Evolutionary conservation across 2,888 invertebrate genomes (phyloP).

Genomic region (Neoitamus cyanurus): DNA sequence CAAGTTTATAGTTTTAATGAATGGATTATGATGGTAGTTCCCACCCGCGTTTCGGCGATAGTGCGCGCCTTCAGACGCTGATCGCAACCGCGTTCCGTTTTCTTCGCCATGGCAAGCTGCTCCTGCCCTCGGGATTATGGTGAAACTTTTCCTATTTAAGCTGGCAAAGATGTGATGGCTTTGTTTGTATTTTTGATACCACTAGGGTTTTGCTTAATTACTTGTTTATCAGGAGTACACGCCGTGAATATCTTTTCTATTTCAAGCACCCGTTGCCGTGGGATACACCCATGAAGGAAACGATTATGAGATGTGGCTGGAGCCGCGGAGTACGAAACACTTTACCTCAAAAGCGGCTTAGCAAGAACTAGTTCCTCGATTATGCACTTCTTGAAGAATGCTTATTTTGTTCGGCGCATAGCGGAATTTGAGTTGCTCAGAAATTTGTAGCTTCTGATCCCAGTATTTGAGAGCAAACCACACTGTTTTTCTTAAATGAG

Average conservation of each 20-base stretch:
- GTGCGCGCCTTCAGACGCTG: constrained; percentile 2
- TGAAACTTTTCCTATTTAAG: constrained; percentile 35
- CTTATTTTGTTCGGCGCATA: background rate
- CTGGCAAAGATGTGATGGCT: background rate
- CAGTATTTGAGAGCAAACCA: background rate
- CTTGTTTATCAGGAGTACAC: constrained; percentile 1
- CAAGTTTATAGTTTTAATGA: constrained; percentile 44
- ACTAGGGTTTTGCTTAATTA: background rate
- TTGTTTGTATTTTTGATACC: constrained; percentile 14
- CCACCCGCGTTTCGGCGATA: background rate
- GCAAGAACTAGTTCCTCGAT: background rate
- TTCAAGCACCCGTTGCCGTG: background rate
- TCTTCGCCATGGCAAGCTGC: background rate
- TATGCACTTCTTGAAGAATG: background rate
- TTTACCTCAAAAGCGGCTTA: background rate
- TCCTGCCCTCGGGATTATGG: constrained; percentile 28
- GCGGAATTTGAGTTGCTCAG: background rate
- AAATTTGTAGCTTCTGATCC: background rate
- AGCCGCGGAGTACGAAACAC: background rate
- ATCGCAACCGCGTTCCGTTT: background rate
- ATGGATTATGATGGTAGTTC: constrained; percentile 19
- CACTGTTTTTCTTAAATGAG: background rate
- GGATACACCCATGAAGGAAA: background rate
- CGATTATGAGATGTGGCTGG: background rate
- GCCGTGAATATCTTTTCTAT: background rate